Evolutionary conservation across 2,113 vertebrate genomes (phyloP), one percentile per base, ranked within the genome.

Genomic region (Gobius niger): DNA sequence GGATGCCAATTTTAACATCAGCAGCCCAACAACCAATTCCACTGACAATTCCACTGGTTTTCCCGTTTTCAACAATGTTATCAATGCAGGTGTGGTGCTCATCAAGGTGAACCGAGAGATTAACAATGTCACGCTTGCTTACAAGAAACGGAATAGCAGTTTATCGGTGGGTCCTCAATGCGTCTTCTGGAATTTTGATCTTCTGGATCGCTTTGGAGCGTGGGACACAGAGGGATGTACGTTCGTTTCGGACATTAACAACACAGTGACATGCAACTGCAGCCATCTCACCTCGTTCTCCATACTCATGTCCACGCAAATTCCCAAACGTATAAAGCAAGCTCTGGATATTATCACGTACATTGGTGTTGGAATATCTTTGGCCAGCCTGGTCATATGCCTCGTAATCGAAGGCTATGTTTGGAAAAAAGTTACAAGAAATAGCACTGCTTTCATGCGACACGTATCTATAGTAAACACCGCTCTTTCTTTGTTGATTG

Each of bases 281-380:
- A 85, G 83, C 78, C 96, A 97, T 63, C 83, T 96, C 71, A 98
- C 95, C 0, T 93, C 95, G 0, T 98, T 96, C 83, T 96, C 96
- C 1, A 91, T 96, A 34, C 91, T 98, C 6, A 98, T 97, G 95
- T 95, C 96, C 0, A 91, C 94, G 0, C 0, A 65, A 7, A 6
- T 9, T 6, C n/a, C 4, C 0, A 9, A 18, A 46, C 46, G n/a
- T 0, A 13, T 0, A 0, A 24, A 63, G 0, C 10, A 72, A 0
- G 1, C 7, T 1, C 65, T 94, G 82, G 82, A 57, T 14, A 76
- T 64, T 6, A 72, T 95, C 54, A 95, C 94, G 0, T 90, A 84
- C 0, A 77, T 91, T 18, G 96, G 95, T 15, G 88, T 96, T 44
- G 90, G 91, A 0, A 50, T 95, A 44, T 97, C 95, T 9, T 70